Evolutionary conservation across 2,113 vertebrate species (phyloP), one percentile per base, ranked within the genome.

Genomic region (Rana temporaria): DNA sequence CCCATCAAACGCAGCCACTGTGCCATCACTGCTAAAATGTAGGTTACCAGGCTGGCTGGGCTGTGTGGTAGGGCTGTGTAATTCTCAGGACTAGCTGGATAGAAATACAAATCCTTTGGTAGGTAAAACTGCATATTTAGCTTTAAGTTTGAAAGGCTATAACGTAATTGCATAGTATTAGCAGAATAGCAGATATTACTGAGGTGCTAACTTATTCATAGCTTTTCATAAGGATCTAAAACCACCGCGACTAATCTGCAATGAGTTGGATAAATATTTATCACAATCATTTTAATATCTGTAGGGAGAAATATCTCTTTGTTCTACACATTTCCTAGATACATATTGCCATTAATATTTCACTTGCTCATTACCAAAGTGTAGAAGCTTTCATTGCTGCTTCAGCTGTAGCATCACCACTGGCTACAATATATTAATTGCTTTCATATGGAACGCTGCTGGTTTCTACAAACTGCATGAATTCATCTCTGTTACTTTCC

Each of bases 371-470:
- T 74, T 59, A 74, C 71, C 34, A 74, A 56, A 59, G 71, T 34
- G 56, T 60, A 56, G 55, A 74, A 59, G 55, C 26, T 32, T 74
- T 74, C 56, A 60, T 6, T 74, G 55, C 71, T 22, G 26, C 34
- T 57, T 57, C 55, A 74, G 71, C 55, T 59, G 71, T 60, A 74
- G n/a, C 55, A 74, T 74, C 57, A 59, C 71, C 55, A 74, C 55
- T n/a, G 71, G 71, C 71, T 74, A 74, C 55, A 74, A 60, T 55
- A 60, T 74, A 74, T 74, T 74, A 74, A 60, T 74, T 74, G 71
- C 71, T 74, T 74, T 74, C 71, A 74, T 74, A 74, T 74, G 55
- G 30, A 74, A 74, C 6, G 55, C 71, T 60, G 53, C 17, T 22
- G 70, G 22, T 26, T 32, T 73, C 70, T n/a, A 42, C 24, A 32